A percentile compares a stretch with the other conserved stretches of the same genome.
Evolutionary conservation across 2,888 invertebrate species (phyloP).

Genomic region (Nysson spinosus): DNA sequence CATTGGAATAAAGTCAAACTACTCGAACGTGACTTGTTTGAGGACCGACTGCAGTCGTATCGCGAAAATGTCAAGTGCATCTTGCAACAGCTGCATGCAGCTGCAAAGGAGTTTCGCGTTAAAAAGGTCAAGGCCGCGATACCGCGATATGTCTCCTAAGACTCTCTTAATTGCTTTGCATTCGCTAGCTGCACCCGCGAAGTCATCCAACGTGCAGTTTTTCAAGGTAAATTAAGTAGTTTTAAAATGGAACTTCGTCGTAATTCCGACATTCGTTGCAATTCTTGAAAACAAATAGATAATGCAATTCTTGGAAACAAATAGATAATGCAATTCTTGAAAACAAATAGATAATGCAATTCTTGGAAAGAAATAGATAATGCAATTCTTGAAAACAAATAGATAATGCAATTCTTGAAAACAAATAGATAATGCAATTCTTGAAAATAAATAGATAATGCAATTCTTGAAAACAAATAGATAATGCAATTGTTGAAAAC

Average conservation of each 20-base stretch:
- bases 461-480: no score
- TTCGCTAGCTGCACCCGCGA: not conserved
- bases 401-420: no score
- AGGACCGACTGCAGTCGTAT: not conserved
- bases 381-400: no score
- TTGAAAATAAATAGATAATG: no score
- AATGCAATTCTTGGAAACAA: no score
- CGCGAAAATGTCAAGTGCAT: conserved; percentile 42
- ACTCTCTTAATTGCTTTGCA: conserved; percentile 30
- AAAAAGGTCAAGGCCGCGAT: conserved; percentile 40
- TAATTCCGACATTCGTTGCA: not conserved
- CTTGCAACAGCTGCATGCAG: not conserved
- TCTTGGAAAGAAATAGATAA: no score
- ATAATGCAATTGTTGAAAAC: no score
- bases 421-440: no score
- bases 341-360: no score
- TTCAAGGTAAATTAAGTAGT: not conserved
- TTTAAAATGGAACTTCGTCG: not conserved
- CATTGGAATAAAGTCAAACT: not conserved
- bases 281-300: not conserved
- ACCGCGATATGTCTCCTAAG: conserved; percentile 7
- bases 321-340: no score
- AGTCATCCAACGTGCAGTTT: not conserved
- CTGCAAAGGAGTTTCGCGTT: conserved; percentile 7
- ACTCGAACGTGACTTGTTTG: conserved; percentile 29